Conservation (phyloP, 2,888 invertebrate genomes). For the Lissonota sp. region DNA sequence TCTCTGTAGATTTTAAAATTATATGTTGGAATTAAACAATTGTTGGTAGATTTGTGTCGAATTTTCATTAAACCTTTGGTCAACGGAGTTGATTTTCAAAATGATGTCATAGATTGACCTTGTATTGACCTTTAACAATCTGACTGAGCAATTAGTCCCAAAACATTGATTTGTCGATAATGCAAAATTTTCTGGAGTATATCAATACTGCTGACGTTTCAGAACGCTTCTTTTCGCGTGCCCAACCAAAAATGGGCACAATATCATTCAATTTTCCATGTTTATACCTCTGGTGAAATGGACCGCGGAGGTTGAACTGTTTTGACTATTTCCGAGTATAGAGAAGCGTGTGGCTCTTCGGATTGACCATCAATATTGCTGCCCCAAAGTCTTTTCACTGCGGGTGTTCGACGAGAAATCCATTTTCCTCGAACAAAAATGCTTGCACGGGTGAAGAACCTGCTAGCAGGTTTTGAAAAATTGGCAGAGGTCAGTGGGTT, state of each 20-base stretch:
- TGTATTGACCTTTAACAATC: too few relatives aligned
- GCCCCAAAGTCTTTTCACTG: background rate
- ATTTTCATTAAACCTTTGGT: too few relatives aligned
- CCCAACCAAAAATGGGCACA: slow-evolving; percentile 63
- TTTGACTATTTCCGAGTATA: slow-evolving; percentile 75
- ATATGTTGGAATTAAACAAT: too few relatives aligned
- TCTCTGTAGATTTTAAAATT: too few relatives aligned
- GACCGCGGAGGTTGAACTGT: slow-evolving; percentile 76
- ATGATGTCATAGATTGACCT: too few relatives aligned
- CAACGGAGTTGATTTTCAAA: too few relatives aligned
- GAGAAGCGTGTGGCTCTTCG: slow-evolving; percentile 32
- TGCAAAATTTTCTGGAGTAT: too few relatives aligned
- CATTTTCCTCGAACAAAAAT: slow-evolving; percentile 39
- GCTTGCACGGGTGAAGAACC: slow-evolving; percentile 26
- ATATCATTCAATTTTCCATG: slow-evolving; percentile 52
- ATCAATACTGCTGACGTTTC: slow-evolving; percentile 38
- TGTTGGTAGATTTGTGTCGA: too few relatives aligned
- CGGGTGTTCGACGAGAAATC: slow-evolving; percentile 52
- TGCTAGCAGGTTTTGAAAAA: slow-evolving; percentile 58
- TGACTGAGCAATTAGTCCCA: too few relatives aligned
- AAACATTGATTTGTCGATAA: too few relatives aligned
- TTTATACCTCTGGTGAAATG: slow-evolving; percentile 63
- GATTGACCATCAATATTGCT: too few relatives aligned
- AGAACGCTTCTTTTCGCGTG: slow-evolving; percentile 60
- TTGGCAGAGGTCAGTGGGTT: slow-evolving; percentile 60